Evolutionary conservation across 2,113 vertebrate genomes (phyloP).

Genomic region (Chloroceryle aenea): DNA sequence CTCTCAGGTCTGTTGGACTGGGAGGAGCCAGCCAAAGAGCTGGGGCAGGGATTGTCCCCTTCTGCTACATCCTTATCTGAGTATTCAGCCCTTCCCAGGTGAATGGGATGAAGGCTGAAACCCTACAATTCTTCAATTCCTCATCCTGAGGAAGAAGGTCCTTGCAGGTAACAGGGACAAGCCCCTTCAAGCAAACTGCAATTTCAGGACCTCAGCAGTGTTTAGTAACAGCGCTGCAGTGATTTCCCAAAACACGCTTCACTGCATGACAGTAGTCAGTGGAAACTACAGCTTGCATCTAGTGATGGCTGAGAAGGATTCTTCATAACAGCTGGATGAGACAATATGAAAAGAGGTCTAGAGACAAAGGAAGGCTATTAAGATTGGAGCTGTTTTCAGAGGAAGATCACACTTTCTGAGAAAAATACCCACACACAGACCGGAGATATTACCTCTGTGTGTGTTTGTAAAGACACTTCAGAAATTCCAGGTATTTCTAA

Average conservation of each 20-base stretch:
- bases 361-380: not conserved
- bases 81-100: not conserved
- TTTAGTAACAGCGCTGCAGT: not conserved
- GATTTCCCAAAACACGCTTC: not conserved
- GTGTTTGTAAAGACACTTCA: not conserved
- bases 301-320: not conserved
- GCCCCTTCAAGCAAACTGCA: not conserved
- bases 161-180: not conserved
- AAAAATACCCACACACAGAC: not conserved
- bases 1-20: not conserved
- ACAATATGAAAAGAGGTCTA: not conserved
- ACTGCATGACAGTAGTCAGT: too few relatives aligned
- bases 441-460: not conserved
- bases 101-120: not conserved
- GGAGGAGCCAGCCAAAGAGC: not conserved
- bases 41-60: not conserved
- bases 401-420: not conserved
- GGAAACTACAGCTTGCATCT: not conserved
- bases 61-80: not conserved
- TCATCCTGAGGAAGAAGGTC: not conserved
- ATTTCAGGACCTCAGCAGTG: not conserved
- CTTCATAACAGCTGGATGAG: not conserved
- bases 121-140: not conserved
- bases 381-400: not conserved
- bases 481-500: slow-evolving; percentile 27